phyloP scores from a whole-genome alignment of 2,797 vertebrate species.

The Naso thynnoides region DNA sequence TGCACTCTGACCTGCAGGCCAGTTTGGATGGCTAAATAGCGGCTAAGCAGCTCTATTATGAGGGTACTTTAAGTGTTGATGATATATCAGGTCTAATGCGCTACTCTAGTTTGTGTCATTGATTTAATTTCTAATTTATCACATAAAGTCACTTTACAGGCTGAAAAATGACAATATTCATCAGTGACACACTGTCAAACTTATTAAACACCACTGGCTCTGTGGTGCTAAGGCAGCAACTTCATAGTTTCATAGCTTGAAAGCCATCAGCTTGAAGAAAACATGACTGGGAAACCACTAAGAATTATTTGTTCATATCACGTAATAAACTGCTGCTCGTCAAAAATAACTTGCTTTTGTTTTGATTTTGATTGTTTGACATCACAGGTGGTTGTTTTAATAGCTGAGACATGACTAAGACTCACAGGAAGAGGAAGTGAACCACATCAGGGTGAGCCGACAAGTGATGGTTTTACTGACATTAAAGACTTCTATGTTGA shows the following conservation, averaged over 20 bases:
- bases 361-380: constrained; percentile 43
- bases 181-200: constrained; percentile 35
- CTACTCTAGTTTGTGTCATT: constrained; percentile 40
- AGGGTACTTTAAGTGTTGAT: constrained; percentile 27
- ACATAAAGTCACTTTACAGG: constrained; percentile 21
- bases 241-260: constrained; percentile 60
- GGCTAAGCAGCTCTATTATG: constrained; percentile 9
- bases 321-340: constrained; percentile 20
- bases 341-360: constrained; percentile 21
- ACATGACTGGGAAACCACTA: constrained; percentile 34
- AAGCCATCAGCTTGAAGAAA: constrained; percentile 50
- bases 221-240: constrained; percentile 73
- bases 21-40: constrained; percentile 35
- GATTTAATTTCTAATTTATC: constrained; percentile 28
- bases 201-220: constrained; percentile 50
- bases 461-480: constrained; percentile 48
- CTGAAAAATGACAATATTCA: constrained; percentile 24
- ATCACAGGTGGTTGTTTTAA: constrained; percentile 33
- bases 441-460: constrained; percentile 34
- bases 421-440: constrained; percentile 48
- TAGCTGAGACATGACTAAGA: constrained; percentile 38
- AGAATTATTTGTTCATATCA: constrained; percentile 35
- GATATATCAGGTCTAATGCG: constrained; percentile 43
- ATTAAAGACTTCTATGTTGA: constrained; percentile 41
- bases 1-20: constrained; percentile 43